Evolutionary conservation across 2,113 vertebrate genomes (phyloP), one percentile per base, ranked within the genome.

Genomic region (Etia nguti): DNA sequence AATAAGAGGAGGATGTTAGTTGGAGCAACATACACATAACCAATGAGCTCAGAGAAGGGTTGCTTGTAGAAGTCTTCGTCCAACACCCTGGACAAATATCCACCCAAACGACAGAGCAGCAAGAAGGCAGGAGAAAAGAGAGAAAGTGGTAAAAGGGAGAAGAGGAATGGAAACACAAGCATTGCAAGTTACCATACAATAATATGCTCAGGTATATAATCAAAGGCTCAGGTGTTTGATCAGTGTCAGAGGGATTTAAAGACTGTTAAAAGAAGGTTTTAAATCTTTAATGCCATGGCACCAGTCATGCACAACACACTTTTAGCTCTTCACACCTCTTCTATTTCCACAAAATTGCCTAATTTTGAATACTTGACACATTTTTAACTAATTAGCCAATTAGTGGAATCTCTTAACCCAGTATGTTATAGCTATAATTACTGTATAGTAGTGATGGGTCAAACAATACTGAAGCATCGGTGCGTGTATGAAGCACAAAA

Each of bases 41-140:
- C 99, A 97, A 99, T 99, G 97, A 99, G 95, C 91, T 99, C 98
- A 98, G 98, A 98, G 97, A 99, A 99, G 97, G 98, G 98, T 96
- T 99, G 98, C 97, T 98, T 99, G 98, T 98, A 99, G 99, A 99
- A 99, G 97, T 98, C 98, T 97, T 99, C 98, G 94, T 99, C 99
- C 98, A 98, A 97, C 95, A 99, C 98, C 97, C 99, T 99, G 97
- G 97, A 97, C 96, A 97, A 96, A 96, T 96, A 96, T 94, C 95
- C 93, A 92, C 89, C 93, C 87, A 95, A 97, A 97, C 97, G 97
- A 97, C 95, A 96, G 97, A 97, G 97, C 97, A 97, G 97, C 96
- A 96, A 97, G 95, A 90, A 90, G 90, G 85, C 85, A 97, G 96
- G 96, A 97, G 96, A 97, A 95, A 97, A 97, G 94, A 98, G 95